Conservation (phyloP, 2,113 vertebrate species). For the Nipponia nippon region DNA sequence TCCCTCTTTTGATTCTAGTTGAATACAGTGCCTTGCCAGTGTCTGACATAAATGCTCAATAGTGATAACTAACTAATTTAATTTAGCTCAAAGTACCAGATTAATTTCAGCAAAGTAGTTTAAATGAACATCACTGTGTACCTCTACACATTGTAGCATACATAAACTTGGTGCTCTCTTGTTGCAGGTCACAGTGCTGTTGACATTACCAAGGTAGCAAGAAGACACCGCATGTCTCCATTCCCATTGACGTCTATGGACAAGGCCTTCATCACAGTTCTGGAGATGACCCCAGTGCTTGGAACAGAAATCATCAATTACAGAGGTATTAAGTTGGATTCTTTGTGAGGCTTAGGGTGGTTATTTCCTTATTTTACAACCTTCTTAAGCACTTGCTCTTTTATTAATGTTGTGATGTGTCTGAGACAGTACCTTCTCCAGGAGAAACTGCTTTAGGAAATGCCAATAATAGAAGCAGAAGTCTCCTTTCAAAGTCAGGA, state of each 20-base stretch:
- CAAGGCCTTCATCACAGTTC: slow-evolving; percentile 99
- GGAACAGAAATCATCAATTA: slow-evolving; percentile 99
- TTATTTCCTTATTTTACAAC: background rate
- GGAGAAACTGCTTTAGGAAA: background rate
- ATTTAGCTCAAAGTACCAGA: background rate
- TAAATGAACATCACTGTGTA: background rate
- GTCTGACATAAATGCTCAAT: background rate
- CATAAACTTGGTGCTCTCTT: slow-evolving; percentile 6
- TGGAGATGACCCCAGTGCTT: slow-evolving; percentile 98
- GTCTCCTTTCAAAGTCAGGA: background rate
- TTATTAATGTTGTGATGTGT: background rate
- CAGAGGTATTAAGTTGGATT: slow-evolving; percentile 80
- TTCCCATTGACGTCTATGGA: slow-evolving; percentile 99
- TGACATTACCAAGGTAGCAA: slow-evolving; percentile 98
- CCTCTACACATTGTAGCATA: background rate
- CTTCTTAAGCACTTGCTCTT: background rate
- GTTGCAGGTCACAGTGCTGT: slow-evolving; percentile 95
- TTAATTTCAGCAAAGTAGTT: background rate
- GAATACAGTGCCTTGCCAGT: background rate
- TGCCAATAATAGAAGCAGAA: background rate
- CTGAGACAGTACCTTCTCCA: background rate
- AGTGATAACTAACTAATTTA: background rate
- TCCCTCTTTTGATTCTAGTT: background rate
- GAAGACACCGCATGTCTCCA: slow-evolving; percentile 97
- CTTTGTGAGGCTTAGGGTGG: background rate